Conservation (phyloP, 2,113 vertebrate genomes). For the Nannospalax galili region DNA sequence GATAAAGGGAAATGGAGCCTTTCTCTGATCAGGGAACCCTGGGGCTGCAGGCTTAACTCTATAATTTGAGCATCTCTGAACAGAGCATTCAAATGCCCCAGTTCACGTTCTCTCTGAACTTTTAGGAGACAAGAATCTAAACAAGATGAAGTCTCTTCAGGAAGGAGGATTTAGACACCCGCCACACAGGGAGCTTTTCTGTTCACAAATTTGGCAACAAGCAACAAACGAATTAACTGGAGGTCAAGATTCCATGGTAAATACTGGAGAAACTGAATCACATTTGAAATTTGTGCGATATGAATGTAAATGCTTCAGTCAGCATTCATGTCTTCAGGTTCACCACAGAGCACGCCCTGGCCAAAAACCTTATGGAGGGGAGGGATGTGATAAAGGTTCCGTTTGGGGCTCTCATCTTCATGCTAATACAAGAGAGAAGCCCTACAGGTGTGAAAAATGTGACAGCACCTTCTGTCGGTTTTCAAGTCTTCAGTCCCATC, state of each 20-base stretch:
- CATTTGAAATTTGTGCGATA: no score
- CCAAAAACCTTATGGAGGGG: no score
- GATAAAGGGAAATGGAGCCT: neutral
- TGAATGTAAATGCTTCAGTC: no score
- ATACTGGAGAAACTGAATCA: neutral
- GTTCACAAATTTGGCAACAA: slow-evolving; percentile 66
- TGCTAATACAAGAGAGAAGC: no score
- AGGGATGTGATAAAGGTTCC: no score
- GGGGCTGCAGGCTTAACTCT: neutral
- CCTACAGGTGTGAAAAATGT: no score
- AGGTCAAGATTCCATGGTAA: neutral
- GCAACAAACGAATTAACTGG: slow-evolving; percentile 40
- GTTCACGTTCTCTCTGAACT: slow-evolving; percentile 50
- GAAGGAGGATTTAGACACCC: slow-evolving; percentile 31
- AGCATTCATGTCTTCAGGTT: no score
- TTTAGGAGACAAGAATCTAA: slow-evolving; percentile 64
- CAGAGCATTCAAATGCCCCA: neutral
- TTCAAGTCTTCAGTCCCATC: no score
- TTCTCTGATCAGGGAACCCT: neutral
- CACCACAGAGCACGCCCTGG: no score
- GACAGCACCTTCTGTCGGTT: no score
- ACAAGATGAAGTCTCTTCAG: slow-evolving; percentile 24
- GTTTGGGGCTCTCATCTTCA: no score
- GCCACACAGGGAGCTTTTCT: slow-evolving; percentile 52
- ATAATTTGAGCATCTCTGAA: neutral